Conservation (phyloP, 2,888 invertebrate genomes). For the Dione vanillae region DNA sequence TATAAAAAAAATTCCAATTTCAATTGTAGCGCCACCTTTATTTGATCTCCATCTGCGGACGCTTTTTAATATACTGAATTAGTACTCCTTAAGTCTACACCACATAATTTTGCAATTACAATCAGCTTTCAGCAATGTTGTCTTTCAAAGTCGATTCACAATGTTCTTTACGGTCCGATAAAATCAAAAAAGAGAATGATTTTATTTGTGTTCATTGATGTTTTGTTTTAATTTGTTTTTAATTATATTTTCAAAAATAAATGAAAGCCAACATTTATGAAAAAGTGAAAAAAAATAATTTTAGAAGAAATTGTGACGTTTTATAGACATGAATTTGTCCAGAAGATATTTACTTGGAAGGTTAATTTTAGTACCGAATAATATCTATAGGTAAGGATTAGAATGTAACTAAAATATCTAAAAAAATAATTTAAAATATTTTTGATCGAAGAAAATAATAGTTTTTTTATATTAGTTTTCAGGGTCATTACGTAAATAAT, state of each 20-base stretch:
- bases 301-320: not conserved
- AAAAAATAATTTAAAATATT: not conserved
- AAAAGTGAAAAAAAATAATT: not conserved
- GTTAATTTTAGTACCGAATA: slow-evolving; percentile 17
- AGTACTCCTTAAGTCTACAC: too few relatives aligned
- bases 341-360: slow-evolving; percentile 34
- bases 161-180: not conserved
- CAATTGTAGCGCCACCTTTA: too few relatives aligned
- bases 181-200: not conserved
- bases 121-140: not conserved
- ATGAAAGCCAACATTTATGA: not conserved
- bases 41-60: too few relatives aligned
- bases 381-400: slow-evolving; percentile 33
- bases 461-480: slow-evolving; percentile 63
- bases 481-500: slow-evolving; percentile 82
- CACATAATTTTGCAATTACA: not conserved
- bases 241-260: not conserved
- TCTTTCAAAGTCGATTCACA: not conserved
- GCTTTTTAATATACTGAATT: too few relatives aligned
- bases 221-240: not conserved
- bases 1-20: too few relatives aligned
- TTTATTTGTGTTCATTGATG: not conserved
- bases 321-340: slow-evolving; percentile 37
- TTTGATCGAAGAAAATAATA: not conserved
- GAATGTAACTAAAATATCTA: not conserved